A percentile compares a stretch with the other conserved stretches of the same genome.
These are phyloP conservation scores for Galagoides demidoff DNA, from an alignment of 2,797 vertebrate genomes.

Conservation along the genomic window DNA sequence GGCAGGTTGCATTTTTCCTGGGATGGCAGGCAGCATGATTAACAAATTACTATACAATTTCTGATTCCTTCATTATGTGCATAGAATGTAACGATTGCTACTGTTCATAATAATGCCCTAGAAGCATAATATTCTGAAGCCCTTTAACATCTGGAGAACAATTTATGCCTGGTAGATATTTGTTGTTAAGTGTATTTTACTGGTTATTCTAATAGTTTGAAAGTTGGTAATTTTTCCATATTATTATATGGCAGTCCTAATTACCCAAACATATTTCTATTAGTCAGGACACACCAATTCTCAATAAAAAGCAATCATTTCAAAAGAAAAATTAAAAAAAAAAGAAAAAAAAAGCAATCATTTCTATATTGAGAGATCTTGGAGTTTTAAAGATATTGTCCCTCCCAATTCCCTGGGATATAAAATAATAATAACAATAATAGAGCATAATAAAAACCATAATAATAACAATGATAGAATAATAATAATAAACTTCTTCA, in stretches of 20 bases:
- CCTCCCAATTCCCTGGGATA: background rate
- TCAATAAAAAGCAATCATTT: conserved; percentile 5
- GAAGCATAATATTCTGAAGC: background rate
- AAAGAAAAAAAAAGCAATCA: conserved; percentile 6
- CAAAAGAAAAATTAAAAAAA: too few species aligned
- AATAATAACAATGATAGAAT: background rate
- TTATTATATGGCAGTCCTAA: background rate
- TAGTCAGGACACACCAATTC: background rate
- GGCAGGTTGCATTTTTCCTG: background rate
- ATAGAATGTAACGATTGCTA: background rate
- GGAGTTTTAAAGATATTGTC: background rate
- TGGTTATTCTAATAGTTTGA: conserved; percentile 33
- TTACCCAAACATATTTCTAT: conserved; percentile 38
- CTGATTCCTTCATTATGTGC: background rate
- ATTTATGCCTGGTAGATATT: conserved; percentile 3
- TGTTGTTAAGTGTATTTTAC: conserved; percentile 11
- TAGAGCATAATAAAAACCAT: background rate
- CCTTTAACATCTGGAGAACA: background rate
- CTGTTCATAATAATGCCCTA: background rate
- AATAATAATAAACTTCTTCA: background rate
- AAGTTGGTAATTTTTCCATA: conserved; percentile 24
- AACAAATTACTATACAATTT: background rate
- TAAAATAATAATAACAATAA: background rate
- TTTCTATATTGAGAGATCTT: conserved; percentile 51
- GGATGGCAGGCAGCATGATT: background rate